These are phyloP conservation scores for mouse (Mus musculus) DNA, from an alignment of 2,113 vertebrate species.

Conservation along the genomic window GRCm39 chr15:30596001-30596500, in stretches of 20 bases:
- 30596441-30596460: neutral
- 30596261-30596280: neutral
- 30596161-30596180: neutral
- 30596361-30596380: neutral
- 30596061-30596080: neutral
- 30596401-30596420: neutral
- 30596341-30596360: neutral
- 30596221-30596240: neutral
- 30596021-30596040: neutral
- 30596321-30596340: neutral
- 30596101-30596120: neutral
- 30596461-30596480: neutral
- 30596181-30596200: neutral
- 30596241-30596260: conserved; percentile 16
- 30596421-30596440: neutral
- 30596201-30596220: conserved; percentile 17
- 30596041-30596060: neutral
- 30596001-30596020: neutral
- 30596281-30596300: conserved; percentile 5
- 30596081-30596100: conserved; percentile 20
- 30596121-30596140: neutral
- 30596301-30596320: conserved; percentile 27
- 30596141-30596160: conserved; percentile 6
- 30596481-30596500: neutral
- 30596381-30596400: neutral